phyloP scores from a whole-genome alignment of 2,797 vertebrate species.

The Oceanodroma leucorhoa region DNA sequence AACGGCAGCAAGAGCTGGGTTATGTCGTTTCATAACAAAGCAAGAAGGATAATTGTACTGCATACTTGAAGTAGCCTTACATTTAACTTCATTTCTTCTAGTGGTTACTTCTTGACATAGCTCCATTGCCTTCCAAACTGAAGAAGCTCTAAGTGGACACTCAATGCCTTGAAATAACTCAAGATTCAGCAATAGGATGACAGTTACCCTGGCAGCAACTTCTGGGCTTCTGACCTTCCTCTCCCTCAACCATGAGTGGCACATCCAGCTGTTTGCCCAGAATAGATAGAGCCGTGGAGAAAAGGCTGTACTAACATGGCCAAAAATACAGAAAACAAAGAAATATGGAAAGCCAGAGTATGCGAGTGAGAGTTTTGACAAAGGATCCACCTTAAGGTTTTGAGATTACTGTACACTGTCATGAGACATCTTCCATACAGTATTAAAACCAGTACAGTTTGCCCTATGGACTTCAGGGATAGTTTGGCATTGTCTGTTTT shows the following conservation, averaged over 20 bases:
- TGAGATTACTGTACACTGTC: not conserved
- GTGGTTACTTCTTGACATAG: slow-evolving; percentile 1
- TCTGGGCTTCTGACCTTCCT: not conserved
- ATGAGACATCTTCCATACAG: not conserved
- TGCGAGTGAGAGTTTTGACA: not conserved
- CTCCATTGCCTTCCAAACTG: not conserved
- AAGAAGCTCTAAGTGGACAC: not conserved
- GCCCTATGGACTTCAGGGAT: not conserved
- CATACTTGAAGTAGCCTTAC: not conserved
- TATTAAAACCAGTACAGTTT: not conserved
- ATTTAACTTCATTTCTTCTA: slow-evolving; percentile 5
- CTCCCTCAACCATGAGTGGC: not conserved
- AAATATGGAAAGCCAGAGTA: not conserved
- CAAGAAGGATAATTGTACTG: slow-evolving; percentile 20
- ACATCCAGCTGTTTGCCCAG: not conserved
- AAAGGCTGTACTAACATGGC: not conserved
- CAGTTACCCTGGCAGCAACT: not conserved
- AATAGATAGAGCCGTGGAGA: not conserved
- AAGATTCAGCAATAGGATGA: not conserved
- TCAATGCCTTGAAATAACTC: not conserved
- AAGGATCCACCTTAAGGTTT: not conserved
- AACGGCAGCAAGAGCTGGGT: not conserved
- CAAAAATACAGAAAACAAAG: not conserved
- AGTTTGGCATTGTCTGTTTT: not conserved
- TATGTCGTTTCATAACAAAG: not conserved